Evolutionary conservation across 2,797 vertebrate species (phyloP).

Genomic region (Taenioides sp.): DNA sequence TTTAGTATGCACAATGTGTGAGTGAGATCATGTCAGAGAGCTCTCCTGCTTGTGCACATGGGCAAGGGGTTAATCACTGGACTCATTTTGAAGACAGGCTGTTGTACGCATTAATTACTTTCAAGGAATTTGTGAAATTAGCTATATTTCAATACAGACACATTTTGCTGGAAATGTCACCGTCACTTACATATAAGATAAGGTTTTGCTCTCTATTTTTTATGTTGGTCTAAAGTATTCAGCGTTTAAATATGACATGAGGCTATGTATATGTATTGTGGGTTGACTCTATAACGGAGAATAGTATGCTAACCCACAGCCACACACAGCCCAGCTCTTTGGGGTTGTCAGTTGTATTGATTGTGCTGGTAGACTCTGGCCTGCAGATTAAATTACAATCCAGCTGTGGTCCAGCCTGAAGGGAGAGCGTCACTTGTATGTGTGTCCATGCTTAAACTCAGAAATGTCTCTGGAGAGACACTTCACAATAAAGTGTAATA

Average conservation of each 20-base stretch:
- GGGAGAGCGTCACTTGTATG: conserved; percentile 40
- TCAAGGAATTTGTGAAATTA: not conserved
- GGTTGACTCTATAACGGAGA: not conserved
- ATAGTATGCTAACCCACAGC: not conserved
- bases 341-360: conserved; percentile 53
- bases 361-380: conserved; percentile 46
- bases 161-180: not conserved
- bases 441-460: conserved; percentile 24
- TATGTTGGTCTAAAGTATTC: not conserved
- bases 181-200: not conserved
- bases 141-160: not conserved
- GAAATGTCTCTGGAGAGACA: conserved; percentile 37
- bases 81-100: conserved; percentile 22
- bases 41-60: not conserved
- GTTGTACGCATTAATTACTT: conserved; percentile 19
- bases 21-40: conserved; percentile 11
- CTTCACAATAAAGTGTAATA: conserved; percentile 22
- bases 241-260: not conserved
- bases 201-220: too few species aligned
- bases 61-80: conserved; percentile 31
- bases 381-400: conserved; percentile 63
- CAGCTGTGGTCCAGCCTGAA: conserved; percentile 46
- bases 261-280: not conserved
- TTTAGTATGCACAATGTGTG: not conserved
- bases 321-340: conserved; percentile 24